Conservation (phyloP, 2,797 vertebrate genomes). For the Nannoperca obscura region DNA sequence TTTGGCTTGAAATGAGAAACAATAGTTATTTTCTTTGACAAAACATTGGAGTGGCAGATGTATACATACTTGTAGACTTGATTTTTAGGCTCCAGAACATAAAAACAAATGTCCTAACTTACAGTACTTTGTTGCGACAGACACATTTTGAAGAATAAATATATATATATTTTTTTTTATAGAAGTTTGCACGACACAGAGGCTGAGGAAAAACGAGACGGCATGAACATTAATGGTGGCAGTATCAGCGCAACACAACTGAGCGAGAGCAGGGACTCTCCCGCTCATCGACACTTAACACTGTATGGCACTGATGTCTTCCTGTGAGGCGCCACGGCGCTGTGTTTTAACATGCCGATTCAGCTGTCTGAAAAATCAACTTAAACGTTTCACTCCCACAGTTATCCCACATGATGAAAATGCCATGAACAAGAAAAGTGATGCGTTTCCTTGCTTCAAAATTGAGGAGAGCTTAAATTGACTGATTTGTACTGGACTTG, state of each 20-base stretch:
- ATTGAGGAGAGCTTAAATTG: background rate
- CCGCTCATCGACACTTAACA: conserved; percentile 61
- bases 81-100: conserved; percentile 78
- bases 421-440: background rate
- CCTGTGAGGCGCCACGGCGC: conserved; percentile 38
- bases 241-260: conserved; percentile 37
- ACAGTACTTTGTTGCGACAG: conserved; percentile 75
- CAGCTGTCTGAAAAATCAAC: background rate
- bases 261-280: conserved; percentile 12
- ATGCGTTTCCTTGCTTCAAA: background rate
- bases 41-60: conserved; percentile 74
- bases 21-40: conserved; percentile 64
- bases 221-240: conserved; percentile 53
- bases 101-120: conserved; percentile 66
- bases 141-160: conserved; percentile 78
- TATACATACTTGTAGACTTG: conserved; percentile 70
- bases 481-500: background rate
- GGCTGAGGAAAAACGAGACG: conserved; percentile 53
- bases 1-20: conserved; percentile 77
- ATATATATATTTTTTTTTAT: conserved; percentile 46
- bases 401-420: conserved; percentile 33
- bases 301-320: conserved; percentile 53
- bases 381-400: background rate
- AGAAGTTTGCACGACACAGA: conserved; percentile 69
- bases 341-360: conserved; percentile 49